Evolutionary conservation across 1,140 invertebrate species (phyloP), one percentile per base, ranked within the genome.

Genomic region (Ceratina calcarata): DNA sequence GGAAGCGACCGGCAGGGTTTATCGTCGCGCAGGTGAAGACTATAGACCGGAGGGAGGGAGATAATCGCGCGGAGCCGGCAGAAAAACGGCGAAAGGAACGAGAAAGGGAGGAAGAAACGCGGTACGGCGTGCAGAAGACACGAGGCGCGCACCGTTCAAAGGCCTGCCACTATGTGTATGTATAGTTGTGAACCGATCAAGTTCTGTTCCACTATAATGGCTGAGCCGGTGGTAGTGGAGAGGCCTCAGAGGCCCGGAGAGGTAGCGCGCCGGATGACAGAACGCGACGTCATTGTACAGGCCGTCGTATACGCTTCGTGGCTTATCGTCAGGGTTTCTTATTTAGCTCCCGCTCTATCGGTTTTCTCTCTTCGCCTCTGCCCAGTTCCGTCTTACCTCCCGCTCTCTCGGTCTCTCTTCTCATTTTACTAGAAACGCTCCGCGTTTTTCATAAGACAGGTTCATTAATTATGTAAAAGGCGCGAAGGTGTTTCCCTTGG

Each of bases 231-330:
- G 73, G 70, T 85, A 84, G 82, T 62, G 76, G 80, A 84, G 74
- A 78, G 76, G 61, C 65, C 32, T 6, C n/a, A n/a, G 32, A 6
- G 32, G 32, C 32, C 32, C 80, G 79, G 80, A 86, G 83, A 82
- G 83, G 77, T 83, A 86, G 72, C 82, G 82, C 82, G 81, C 37
- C 78, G 66, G 80, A 87, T 89, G 88, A 86, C 88, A 87, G 87
- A 82, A 87, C 80, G 86, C 83, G 87, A 81, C 81, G 83, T 88
- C 78, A 87, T 89, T 85, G 85, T 84, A 64, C 76, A 65, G 71
- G 65, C 66, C 32, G 37, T 27, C 6, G 67, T 12, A 12, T 74
- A 70, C 82, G 66, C 22, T 72, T 84, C 78, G 70, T 83, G 81
- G 78, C 81, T 86, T 68, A 37, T 37, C 6, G 32, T 37, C 6